phyloP scores from a whole-genome alignment of 2,113 vertebrate species.

The Paradoxurus hermaphroditus region DNA sequence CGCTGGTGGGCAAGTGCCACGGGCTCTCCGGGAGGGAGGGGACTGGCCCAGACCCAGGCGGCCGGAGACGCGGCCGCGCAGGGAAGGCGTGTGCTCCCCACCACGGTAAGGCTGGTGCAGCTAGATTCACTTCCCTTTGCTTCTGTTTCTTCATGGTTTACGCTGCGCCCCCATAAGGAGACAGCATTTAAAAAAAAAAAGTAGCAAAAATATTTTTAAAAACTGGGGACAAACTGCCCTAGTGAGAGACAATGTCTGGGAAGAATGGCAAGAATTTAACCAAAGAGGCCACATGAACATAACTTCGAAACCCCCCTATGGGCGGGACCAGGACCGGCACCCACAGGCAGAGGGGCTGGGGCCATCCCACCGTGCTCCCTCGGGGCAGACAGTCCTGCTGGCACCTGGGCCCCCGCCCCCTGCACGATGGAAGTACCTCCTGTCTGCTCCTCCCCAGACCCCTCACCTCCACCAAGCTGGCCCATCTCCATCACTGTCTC shows the following conservation, averaged over 20 bases:
- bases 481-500: background rate
- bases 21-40: background rate
- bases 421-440: accelerated
- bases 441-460: background rate
- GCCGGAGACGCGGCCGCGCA: background rate
- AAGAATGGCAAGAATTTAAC: background rate
- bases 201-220: background rate
- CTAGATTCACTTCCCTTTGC: accelerated
- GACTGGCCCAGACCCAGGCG: accelerated
- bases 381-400: background rate
- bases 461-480: background rate
- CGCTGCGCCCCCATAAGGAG: background rate
- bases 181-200: background rate
- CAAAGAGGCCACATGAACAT: accelerated
- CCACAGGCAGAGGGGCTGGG: background rate
- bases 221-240: background rate
- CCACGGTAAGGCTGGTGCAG: accelerated
- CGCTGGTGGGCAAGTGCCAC: accelerated
- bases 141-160: background rate
- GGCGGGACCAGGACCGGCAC: background rate
- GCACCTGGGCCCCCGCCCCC: background rate
- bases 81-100: background rate
- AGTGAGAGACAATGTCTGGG: background rate
- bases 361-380: background rate
- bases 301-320: too few relatives aligned